Conservation (phyloP, 2,113 vertebrate genomes). For the Clinocottus analis region DNA sequence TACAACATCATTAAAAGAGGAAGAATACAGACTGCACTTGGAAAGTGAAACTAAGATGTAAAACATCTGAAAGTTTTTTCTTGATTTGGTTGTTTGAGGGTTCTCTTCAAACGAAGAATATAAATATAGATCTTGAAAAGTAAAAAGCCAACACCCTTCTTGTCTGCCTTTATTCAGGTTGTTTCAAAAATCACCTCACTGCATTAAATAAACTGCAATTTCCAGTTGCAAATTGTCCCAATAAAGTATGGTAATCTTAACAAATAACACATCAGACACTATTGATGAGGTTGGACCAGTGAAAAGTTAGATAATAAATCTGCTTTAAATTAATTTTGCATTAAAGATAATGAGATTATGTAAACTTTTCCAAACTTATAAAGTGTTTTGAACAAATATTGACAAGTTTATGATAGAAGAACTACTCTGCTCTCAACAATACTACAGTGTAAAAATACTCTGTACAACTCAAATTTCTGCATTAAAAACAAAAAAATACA, state of each 20-base stretch:
- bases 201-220: not conserved
- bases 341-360: not conserved
- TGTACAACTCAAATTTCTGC: not conserved
- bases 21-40: not conserved
- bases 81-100: not conserved
- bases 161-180: not conserved
- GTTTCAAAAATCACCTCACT: not conserved
- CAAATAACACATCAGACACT: not conserved
- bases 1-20: not conserved
- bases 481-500: not conserved
- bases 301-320: not conserved
- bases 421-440: not conserved
- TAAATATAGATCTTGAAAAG: not conserved
- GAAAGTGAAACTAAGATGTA: constrained; percentile 3
- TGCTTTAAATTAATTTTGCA: not conserved
- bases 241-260: too few relatives aligned
- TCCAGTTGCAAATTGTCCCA: too few relatives aligned
- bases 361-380: not conserved
- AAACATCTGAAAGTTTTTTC: not conserved
- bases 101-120: not conserved
- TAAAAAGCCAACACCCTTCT: not conserved
- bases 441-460: not conserved
- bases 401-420: not conserved
- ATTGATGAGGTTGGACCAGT: not conserved
- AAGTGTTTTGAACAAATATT: not conserved